phyloP scores from a whole-genome alignment of 2,888 invertebrate species.

The Drosophila seclusa region DNA sequence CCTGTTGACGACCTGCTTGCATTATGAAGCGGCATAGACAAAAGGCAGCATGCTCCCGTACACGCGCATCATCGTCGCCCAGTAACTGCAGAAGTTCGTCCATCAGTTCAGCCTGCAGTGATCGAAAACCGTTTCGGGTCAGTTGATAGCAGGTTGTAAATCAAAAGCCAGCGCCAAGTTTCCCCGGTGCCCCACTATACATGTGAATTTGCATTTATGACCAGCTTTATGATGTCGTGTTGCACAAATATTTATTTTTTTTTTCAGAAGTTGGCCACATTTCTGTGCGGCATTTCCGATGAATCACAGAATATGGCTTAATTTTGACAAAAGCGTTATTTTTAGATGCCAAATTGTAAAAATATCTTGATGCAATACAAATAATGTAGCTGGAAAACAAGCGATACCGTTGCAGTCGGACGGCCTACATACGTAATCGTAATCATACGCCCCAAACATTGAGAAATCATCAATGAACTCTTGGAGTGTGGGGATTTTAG shows the following conservation, averaged over 20 bases:
- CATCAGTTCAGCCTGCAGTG: constrained; percentile 82
- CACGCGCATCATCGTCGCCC: constrained; percentile 85
- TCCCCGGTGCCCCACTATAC: constrained; percentile 8
- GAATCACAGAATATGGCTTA: background rate
- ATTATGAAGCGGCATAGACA: constrained; percentile 84
- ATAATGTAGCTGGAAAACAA: background rate
- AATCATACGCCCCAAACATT: no score
- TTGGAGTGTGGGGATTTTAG: no score
- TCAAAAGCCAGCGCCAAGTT: constrained; percentile 63
- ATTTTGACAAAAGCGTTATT: background rate
- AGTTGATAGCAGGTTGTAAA: constrained; percentile 62
- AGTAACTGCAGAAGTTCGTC: constrained; percentile 84
- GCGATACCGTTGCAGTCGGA: background rate
- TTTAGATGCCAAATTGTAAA: background rate
- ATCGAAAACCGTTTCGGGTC: constrained; percentile 48
- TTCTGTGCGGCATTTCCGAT: background rate
- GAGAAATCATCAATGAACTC: no score
- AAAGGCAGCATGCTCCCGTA: constrained; percentile 83
- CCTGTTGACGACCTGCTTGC: constrained; percentile 77
- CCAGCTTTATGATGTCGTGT: constrained; percentile 7
- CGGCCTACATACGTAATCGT: no score
- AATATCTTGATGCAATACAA: background rate
- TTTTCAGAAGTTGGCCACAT: background rate
- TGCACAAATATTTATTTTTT: constrained; percentile 5
- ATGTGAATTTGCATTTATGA: constrained; percentile 33